Conservation (phyloP, 2,888 invertebrate species). For the Epicampocera succincta region DNA sequence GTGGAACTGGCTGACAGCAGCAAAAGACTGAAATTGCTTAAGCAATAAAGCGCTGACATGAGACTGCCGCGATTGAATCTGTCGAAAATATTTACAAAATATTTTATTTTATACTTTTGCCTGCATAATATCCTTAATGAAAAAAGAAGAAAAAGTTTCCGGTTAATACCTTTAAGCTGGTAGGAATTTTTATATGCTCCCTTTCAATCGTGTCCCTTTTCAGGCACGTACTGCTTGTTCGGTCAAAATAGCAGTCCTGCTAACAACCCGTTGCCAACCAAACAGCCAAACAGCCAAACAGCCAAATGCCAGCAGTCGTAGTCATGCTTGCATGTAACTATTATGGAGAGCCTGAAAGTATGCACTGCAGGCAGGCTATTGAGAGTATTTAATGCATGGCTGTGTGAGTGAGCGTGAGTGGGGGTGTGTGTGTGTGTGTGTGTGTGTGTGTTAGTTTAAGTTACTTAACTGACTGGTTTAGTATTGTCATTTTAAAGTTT, state of each 20-base stretch:
- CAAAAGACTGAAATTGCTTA: neutral
- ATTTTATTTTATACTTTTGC: too few relatives aligned
- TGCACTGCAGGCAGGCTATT: constrained; percentile 12
- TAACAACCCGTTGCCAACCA: too few relatives aligned
- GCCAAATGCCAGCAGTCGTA: too few relatives aligned
- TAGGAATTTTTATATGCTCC: neutral
- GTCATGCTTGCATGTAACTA: neutral
- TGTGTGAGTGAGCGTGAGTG: neutral
- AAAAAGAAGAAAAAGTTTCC: too few relatives aligned
- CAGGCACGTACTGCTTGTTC: neutral
- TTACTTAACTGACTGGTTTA: constrained; percentile 32
- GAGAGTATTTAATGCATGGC: neutral
- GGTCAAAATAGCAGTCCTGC: neutral
- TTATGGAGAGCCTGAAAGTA: constrained; percentile 26
- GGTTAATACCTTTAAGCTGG: too few relatives aligned
- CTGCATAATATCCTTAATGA: too few relatives aligned
- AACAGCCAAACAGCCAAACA: too few relatives aligned
- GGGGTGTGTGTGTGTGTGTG: neutral
- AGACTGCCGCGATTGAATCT: constrained; percentile 5
- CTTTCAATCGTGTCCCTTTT: neutral
- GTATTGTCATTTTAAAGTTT: constrained; percentile 59
- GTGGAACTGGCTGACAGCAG: too few relatives aligned
- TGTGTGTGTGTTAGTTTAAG: neutral
- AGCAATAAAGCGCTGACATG: neutral
- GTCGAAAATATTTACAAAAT: neutral